Percentiles rank a stretch among this genome's conserved stretches.
These are phyloP conservation scores for Alitta virens DNA, from an alignment of 2,888 invertebrate genomes.

Conservation along the genomic window DNA sequence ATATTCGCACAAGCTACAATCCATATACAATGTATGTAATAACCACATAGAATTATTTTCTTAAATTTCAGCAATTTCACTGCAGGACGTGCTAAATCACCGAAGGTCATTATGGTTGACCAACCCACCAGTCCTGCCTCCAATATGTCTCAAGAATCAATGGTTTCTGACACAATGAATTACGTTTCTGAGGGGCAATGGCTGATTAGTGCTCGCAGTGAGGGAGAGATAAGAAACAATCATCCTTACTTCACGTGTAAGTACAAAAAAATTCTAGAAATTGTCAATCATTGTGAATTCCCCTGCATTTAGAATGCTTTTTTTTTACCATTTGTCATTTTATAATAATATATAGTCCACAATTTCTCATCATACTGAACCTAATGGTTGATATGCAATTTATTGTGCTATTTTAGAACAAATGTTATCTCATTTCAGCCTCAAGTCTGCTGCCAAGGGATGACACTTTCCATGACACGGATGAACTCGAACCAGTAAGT, in stretches of 20 bases:
- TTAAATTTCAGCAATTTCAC: too few species aligned
- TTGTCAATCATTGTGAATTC: too few species aligned
- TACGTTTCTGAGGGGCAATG: constrained; percentile 54
- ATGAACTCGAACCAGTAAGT: not conserved
- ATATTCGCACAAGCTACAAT: too few species aligned
- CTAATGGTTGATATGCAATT: not conserved
- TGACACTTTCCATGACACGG: not conserved
- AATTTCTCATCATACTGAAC: not conserved
- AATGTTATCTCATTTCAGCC: too few species aligned
- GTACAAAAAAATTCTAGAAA: too few species aligned
- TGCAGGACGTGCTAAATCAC: too few species aligned
- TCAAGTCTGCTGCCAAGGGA: not conserved
- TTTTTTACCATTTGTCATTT: not conserved
- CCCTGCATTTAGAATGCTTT: too few species aligned
- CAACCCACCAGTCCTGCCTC: not conserved
- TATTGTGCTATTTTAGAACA: not conserved
- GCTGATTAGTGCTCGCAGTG: constrained; percentile 47
- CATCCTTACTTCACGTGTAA: not conserved
- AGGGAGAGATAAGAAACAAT: constrained; percentile 40
- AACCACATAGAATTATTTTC: too few species aligned
- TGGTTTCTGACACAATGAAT: constrained; percentile 40
- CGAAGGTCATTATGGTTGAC: too few species aligned
- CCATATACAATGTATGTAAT: too few species aligned
- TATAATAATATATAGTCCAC: not conserved
- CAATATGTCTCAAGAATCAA: constrained; percentile 16